Evolutionary conservation across 1,140 invertebrate species (phyloP), one percentile per base, ranked within the genome.

Genomic region (Drosophila subpulchrella): DNA sequence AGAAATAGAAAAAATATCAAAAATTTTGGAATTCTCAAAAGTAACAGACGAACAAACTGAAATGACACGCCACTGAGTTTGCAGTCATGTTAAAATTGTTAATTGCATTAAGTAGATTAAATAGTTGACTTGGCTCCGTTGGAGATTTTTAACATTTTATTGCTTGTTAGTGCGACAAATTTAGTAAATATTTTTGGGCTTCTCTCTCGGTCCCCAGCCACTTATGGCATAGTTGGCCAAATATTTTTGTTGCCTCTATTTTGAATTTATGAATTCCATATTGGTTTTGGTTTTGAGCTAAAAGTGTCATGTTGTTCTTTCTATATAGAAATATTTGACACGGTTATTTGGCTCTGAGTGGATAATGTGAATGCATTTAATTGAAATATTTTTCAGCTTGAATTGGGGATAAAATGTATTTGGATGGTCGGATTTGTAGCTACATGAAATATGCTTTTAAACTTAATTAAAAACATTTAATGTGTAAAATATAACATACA

Each of bases 1-100:
- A 46, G 11, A 54, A 12, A 32, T 20, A 5, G 27, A 24, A 46
- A 36, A 50, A 56, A 68, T 70, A 70, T 70, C 17, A 48, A 57
- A n/a, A 57, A 36, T 75, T 81, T 81, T 82, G 66, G 72, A 86
- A 78, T 67, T 72, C 74, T 60, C 56, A 76, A 67, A 59, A 63
- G 20, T 39, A 66, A 50, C 11, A 32, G n/a, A 60, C 57, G 42
- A 59, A 81, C 44, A 73, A 50, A 57, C 48, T 63, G 55, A 66
- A 70, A 76, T 77, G 71, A 82, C 72, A 90, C 65, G 79, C 75
- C 63, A 67, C 53, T 61, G 51, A 84, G 75, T 84, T 70, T 59
- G 83, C 71, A 91, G 88, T 91, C 88, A 91, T 91, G 88, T 91
- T 88, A 91, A 91, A 91, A 91, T 91, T 91, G 80, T 91, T 91